Evolutionary conservation across 1,140 invertebrate species (phyloP).

Genomic region (Hycleus cichorii): DNA sequence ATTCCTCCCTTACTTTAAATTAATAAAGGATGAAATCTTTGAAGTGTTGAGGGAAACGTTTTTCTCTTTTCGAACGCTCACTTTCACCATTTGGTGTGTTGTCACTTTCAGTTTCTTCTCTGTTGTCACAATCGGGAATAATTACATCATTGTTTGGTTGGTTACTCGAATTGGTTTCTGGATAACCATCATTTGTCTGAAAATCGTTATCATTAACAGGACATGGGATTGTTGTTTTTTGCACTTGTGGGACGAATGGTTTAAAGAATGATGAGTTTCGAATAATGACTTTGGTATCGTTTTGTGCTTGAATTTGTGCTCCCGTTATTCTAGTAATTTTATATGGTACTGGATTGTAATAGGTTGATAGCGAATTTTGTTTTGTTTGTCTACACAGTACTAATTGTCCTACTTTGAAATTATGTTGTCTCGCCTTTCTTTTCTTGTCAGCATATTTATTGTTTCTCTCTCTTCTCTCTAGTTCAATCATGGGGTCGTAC

Average conservation of each 20-base stretch:
- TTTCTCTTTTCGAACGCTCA: too few relatives aligned
- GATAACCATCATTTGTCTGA: too few relatives aligned
- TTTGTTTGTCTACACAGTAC: background rate
- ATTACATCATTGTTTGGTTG: too few relatives aligned
- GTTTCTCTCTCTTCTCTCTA: background rate
- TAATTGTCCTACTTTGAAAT: background rate
- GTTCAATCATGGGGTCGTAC: background rate
- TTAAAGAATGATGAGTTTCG: background rate
- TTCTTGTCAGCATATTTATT: background rate
- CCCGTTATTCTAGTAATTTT: background rate
- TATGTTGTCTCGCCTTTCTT: background rate
- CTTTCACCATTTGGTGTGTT: too few relatives aligned
- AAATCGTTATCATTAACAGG: too few relatives aligned
- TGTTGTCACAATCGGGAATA: too few relatives aligned
- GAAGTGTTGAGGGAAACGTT: too few relatives aligned
- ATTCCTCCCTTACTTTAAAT: too few relatives aligned
- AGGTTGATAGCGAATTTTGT: background rate
- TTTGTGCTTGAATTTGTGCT: background rate
- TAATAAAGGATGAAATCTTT: too few relatives aligned
- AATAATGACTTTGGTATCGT: background rate
- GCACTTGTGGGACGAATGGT: background rate
- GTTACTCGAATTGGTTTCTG: too few relatives aligned
- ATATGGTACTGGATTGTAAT: background rate
- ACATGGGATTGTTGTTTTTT: too few relatives aligned
- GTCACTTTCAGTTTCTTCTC: too few relatives aligned